Evolutionary conservation across 2,113 vertebrate species (phyloP).

Genomic region (Sebastes fasciatus): DNA sequence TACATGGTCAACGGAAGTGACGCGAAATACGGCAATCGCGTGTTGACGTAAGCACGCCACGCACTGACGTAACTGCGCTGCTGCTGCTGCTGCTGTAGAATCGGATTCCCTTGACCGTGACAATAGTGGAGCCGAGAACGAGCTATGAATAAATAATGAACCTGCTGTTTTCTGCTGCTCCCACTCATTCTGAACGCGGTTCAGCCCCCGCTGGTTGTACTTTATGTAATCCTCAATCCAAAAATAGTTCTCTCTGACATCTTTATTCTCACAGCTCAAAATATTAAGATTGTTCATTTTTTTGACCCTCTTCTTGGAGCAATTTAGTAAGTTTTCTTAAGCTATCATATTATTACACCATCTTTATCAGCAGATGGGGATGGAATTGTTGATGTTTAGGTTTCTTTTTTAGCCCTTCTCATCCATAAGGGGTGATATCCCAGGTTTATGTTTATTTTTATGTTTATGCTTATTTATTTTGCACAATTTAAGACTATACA

Average conservation of each 20-base stretch:
- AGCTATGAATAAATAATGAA: conserved; percentile 74
- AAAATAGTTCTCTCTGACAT: conserved; percentile 37
- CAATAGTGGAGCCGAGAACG: conserved; percentile 47
- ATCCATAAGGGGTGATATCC: no score
- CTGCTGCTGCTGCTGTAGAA: conserved; percentile 1
- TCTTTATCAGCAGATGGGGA: background rate
- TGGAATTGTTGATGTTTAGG: background rate
- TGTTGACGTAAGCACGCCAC: conserved; percentile 61
- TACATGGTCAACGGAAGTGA: conserved; percentile 81
- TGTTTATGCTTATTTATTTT: no score
- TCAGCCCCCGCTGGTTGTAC: background rate
- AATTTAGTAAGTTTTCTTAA: background rate
- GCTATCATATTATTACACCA: background rate
- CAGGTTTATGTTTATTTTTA: no score
- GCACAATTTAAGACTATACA: no score
- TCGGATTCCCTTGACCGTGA: conserved; percentile 63
- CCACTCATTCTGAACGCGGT: conserved; percentile 54
- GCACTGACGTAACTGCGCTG: conserved; percentile 11
- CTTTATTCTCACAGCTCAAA: conserved; percentile 9
- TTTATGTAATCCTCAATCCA: conserved; percentile 50
- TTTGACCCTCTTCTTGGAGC: background rate
- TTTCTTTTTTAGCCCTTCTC: background rate
- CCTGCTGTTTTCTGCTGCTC: conserved; percentile 53
- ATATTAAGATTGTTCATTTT: background rate
- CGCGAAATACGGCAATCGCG: conserved; percentile 43